phyloP scores from a whole-genome alignment of 37 sponge, comb jelly and placozoan species.

The Halichondria panicea region DNA sequence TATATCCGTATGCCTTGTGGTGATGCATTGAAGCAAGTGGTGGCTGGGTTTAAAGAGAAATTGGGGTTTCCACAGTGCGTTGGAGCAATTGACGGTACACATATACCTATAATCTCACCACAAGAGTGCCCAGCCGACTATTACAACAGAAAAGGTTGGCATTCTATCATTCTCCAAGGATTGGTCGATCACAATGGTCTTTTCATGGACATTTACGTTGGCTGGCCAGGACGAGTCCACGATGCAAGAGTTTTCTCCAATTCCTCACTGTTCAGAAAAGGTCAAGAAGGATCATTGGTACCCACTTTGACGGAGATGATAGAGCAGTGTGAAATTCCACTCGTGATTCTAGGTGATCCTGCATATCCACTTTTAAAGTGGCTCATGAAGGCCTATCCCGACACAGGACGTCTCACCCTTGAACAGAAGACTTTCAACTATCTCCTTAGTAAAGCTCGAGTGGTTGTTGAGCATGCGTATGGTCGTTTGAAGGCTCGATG shows the following conservation, averaged over 20 bases:
- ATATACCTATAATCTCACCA: conserved; percentile 30
- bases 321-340: conserved; percentile 5
- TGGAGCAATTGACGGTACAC: conserved; percentile 46
- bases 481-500: conserved; percentile 48
- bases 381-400: conserved; percentile 43
- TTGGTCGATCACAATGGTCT: conserved; percentile 16
- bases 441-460: neutral
- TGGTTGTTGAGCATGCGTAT: conserved; percentile 32
- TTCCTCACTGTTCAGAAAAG: conserved; percentile 14
- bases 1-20: conserved; percentile 44
- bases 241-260: conserved; percentile 48
- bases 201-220: conserved; percentile 31
- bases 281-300: neutral
- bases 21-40: conserved; percentile 8
- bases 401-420: conserved; percentile 2
- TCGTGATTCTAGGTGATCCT: conserved; percentile 25
- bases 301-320: conserved; percentile 10
- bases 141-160: conserved; percentile 31
- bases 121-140: conserved; percentile 23
- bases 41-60: conserved; percentile 17
- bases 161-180: conserved; percentile 23
- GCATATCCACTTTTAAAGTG: conserved; percentile 38
- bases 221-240: conserved; percentile 40
- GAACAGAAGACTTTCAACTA: conserved; percentile 32
- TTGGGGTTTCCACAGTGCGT: conserved; percentile 35